These are phyloP conservation scores for Pyrrhosoma nymphula DNA, from an alignment of 2,888 invertebrate species.

Conservation along the genomic window DNA sequence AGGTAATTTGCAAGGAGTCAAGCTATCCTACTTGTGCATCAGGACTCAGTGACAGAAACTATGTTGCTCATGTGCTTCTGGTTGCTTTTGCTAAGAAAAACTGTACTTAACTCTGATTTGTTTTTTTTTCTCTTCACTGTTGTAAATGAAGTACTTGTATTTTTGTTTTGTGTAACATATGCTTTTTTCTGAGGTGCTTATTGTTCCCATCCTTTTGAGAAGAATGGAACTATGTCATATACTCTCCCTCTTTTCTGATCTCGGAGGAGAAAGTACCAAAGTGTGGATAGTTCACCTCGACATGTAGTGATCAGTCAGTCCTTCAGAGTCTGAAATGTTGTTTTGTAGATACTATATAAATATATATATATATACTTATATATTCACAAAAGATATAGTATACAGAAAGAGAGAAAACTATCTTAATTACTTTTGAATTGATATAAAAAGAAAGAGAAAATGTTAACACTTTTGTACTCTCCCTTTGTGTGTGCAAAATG, in stretches of 20 bases:
- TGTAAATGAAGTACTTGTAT: slow-evolving; percentile 67
- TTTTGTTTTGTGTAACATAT: slow-evolving; percentile 61
- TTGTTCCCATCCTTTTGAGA: slow-evolving; percentile 65
- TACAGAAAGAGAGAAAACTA: slow-evolving; percentile 61
- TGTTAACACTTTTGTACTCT: slow-evolving; percentile 66
- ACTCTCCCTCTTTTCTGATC: slow-evolving; percentile 61
- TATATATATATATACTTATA: slow-evolving; percentile 57
- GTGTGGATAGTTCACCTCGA: slow-evolving; percentile 65
- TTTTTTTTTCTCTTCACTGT: slow-evolving; percentile 65
- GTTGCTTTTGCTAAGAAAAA: slow-evolving; percentile 67
- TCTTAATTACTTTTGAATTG: slow-evolving; percentile 67
- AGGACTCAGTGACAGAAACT: slow-evolving; percentile 65
- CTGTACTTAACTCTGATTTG: slow-evolving; percentile 67
- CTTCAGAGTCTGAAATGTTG: slow-evolving; percentile 67
- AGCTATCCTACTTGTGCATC: slow-evolving; percentile 65
- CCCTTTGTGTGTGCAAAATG: slow-evolving; percentile 66
- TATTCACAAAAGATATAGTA: slow-evolving; percentile 61
- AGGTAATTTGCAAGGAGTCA: slow-evolving; percentile 65
- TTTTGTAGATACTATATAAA: slow-evolving; percentile 67
- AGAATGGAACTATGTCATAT: slow-evolving; percentile 60
- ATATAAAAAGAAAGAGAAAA: slow-evolving; percentile 65
- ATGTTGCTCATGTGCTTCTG: slow-evolving; percentile 67
- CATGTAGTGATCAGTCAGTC: slow-evolving; percentile 66
- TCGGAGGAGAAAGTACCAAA: slow-evolving; percentile 67
- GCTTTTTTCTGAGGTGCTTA: slow-evolving; percentile 67